phyloP scores from a whole-genome alignment of 1,140 invertebrate species.

The Marisa cornuarietis region DNA sequence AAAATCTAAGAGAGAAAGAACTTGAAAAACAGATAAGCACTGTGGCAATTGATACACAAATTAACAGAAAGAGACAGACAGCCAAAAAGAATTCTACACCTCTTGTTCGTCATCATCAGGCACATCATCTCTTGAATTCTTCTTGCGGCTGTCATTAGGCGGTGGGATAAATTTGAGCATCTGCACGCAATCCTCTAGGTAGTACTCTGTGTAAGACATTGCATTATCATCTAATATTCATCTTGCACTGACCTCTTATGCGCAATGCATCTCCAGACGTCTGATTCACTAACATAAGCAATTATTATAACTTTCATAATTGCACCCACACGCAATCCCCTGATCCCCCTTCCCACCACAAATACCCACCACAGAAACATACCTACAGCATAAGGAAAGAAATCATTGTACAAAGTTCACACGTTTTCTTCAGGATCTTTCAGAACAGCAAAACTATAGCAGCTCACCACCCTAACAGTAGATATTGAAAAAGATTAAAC shows the following conservation, averaged over 20 bases:
- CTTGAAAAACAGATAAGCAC: too few species aligned
- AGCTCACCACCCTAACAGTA: too few species aligned
- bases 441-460: too few species aligned
- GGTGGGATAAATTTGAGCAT: conserved; percentile 83
- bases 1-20: not conserved
- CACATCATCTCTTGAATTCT: conserved; percentile 73
- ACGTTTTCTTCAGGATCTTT: too few species aligned
- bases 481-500: too few species aligned
- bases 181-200: conserved; percentile 88
- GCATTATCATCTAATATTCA: not conserved
- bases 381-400: too few species aligned
- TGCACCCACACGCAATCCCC: not conserved
- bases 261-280: not conserved
- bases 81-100: conserved; percentile 25
- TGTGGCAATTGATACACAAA: too few species aligned
- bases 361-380: too few species aligned
- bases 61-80: too few species aligned
- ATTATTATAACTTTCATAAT: not conserved
- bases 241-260: not conserved
- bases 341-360: not conserved
- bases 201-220: conserved; percentile 74
- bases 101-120: conserved; percentile 72
- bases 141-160: conserved; percentile 69
- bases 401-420: too few species aligned
- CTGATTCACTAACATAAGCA: not conserved